These are phyloP conservation scores for Acyrthosiphon pisum DNA, from an alignment of 1,140 invertebrate genomes.

Conservation along the genomic window DNA sequence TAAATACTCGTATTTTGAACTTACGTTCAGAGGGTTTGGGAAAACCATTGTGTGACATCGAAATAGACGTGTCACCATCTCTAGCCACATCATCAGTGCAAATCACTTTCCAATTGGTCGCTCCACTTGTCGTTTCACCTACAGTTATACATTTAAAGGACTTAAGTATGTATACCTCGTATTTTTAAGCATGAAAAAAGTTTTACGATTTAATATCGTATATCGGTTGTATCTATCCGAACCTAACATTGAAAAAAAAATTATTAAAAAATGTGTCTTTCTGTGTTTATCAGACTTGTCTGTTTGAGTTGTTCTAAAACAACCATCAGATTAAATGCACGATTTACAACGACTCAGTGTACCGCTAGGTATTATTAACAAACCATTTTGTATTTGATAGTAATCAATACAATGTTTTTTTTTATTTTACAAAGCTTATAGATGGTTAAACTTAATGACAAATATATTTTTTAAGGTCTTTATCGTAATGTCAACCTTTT, in stretches of 20 bases:
- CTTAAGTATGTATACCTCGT: not conserved
- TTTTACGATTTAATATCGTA: not conserved
- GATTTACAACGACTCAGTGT: not conserved
- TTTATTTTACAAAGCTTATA: not conserved
- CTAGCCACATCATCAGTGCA: not conserved
- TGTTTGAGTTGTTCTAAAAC: not conserved
- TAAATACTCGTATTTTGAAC: not conserved
- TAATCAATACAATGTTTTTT: not conserved
- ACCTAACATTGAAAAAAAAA: not conserved
- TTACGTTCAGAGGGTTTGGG: not conserved
- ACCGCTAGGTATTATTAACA: not conserved
- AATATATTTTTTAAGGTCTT: constrained; percentile 2
- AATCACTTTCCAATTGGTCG: not conserved
- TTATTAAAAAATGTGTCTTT: not conserved
- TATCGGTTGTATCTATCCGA: not conserved
- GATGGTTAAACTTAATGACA: not conserved
- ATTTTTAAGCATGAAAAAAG: not conserved
- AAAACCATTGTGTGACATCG: constrained; percentile 12
- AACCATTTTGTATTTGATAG: not conserved
- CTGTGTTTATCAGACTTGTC: not conserved
- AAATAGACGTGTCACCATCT: constrained; percentile 22
- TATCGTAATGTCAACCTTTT: not conserved
- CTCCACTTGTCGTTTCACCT: constrained; percentile 10
- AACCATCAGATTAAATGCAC: not conserved
- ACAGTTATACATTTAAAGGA: constrained; percentile 36